Evolutionary conservation across 2,113 vertebrate species (phyloP).

Genomic region (Lucifuga dentata): DNA sequence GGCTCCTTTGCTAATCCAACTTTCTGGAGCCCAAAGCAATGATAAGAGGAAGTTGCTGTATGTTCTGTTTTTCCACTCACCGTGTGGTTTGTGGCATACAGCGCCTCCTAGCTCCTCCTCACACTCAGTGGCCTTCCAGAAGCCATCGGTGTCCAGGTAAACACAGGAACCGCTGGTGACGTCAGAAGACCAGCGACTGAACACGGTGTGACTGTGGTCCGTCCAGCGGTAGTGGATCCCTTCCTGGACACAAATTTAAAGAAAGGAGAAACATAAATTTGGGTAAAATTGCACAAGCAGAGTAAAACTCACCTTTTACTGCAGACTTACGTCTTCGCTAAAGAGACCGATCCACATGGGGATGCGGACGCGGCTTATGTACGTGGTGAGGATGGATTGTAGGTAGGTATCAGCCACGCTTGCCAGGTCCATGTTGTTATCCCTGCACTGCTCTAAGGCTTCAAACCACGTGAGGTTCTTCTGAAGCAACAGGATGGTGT

Average conservation of each 20-base stretch:
- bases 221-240: slow-evolving; percentile 91
- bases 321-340: slow-evolving; percentile 88
- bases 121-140: slow-evolving; percentile 92
- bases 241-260: slow-evolving; percentile 73
- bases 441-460: slow-evolving; percentile 83
- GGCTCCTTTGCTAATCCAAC: no score
- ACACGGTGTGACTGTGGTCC: slow-evolving; percentile 88
- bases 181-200: slow-evolving; percentile 90
- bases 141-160: slow-evolving; percentile 90
- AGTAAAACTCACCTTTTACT: neutral
- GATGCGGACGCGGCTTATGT: slow-evolving; percentile 70
- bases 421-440: slow-evolving; percentile 84
- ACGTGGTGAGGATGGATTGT: slow-evolving; percentile 87
- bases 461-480: slow-evolving; percentile 89
- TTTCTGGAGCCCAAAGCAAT: no score
- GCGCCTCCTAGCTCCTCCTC: slow-evolving; percentile 84
- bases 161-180: slow-evolving; percentile 85
- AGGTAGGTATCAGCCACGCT: slow-evolving; percentile 88
- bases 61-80: slow-evolving; percentile 72
- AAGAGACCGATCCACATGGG: slow-evolving; percentile 94
- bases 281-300: neutral
- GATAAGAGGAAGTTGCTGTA: neutral
- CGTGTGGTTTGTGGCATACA: slow-evolving; percentile 88
- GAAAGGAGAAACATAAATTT: neutral
- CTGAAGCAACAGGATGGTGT: slow-evolving; percentile 86